Conservation (phyloP, 2,888 invertebrate genomes). For the Microchrysa polita region DNA sequence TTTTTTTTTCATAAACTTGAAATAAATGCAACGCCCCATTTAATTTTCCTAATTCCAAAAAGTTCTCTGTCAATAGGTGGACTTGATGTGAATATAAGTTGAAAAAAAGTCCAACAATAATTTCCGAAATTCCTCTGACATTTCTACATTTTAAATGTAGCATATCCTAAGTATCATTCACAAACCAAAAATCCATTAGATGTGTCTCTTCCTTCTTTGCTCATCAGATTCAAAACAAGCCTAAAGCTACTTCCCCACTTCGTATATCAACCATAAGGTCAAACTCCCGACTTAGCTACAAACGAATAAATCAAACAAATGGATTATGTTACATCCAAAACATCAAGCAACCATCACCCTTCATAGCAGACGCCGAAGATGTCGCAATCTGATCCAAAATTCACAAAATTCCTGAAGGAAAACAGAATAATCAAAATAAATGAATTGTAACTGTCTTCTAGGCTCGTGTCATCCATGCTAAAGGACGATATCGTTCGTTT, state of each 20-base stretch:
- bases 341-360: background rate
- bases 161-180: background rate
- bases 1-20: too few species aligned
- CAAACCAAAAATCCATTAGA: constrained; percentile 3
- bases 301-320: constrained; percentile 29
- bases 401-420: constrained; percentile 14
- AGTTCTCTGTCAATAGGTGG: too few species aligned
- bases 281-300: background rate
- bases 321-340: constrained; percentile 9
- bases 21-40: too few species aligned
- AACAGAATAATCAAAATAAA: constrained; percentile 41
- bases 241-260: background rate
- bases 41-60: too few species aligned
- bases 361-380: too few species aligned
- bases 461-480: constrained; percentile 3
- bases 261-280: background rate
- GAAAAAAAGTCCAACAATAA: too few species aligned
- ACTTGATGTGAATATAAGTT: too few species aligned
- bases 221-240: background rate
- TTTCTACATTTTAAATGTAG: too few species aligned
- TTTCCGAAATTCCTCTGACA: too few species aligned
- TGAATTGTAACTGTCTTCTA: constrained; percentile 36
- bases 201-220: background rate
- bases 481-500: too few species aligned
- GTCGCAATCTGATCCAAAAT: constrained; percentile 3